Conservation (phyloP, 2,888 invertebrate species). For the Iphiclides podalirius region DNA sequence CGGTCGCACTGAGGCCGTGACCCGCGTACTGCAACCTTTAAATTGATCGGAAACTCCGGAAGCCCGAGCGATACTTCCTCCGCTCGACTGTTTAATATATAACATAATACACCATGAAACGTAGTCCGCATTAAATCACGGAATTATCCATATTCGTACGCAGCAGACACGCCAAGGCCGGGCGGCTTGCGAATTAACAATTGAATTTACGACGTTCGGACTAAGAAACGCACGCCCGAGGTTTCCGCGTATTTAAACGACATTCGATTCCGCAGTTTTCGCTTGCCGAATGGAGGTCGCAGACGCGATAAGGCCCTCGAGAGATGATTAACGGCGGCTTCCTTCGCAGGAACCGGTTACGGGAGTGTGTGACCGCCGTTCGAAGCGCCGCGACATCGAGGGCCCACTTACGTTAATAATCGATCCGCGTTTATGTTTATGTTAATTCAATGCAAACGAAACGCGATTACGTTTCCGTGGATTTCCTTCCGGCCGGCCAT, state of each 20-base stretch:
- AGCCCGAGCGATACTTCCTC: neutral
- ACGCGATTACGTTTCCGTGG: neutral
- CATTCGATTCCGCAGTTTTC: constrained; percentile 62
- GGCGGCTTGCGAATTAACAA: constrained; percentile 27
- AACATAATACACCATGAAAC: neutral
- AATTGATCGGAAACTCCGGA: neutral
- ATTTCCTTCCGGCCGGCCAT: neutral
- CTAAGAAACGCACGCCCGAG: constrained; percentile 44
- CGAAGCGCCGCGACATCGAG: too few relatives aligned
- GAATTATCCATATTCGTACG: constrained; percentile 12
- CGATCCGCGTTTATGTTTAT: too few relatives aligned
- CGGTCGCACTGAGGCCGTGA: neutral
- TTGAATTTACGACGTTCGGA: constrained; percentile 29
- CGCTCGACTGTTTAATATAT: neutral
- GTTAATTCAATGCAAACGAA: neutral
- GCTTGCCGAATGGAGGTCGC: constrained; percentile 52
- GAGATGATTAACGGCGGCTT: constrained; percentile 66
- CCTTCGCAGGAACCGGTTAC: constrained; percentile 46
- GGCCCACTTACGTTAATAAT: too few relatives aligned
- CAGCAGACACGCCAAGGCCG: constrained; percentile 24
- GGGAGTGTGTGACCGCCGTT: constrained; percentile 17
- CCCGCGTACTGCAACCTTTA: neutral
- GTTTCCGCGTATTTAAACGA: constrained; percentile 44
- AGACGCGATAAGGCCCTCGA: constrained; percentile 47
- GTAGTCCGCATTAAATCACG: constrained; percentile 7